Conservation (phyloP, 2,113 vertebrate species). For the Ia io region DNA sequence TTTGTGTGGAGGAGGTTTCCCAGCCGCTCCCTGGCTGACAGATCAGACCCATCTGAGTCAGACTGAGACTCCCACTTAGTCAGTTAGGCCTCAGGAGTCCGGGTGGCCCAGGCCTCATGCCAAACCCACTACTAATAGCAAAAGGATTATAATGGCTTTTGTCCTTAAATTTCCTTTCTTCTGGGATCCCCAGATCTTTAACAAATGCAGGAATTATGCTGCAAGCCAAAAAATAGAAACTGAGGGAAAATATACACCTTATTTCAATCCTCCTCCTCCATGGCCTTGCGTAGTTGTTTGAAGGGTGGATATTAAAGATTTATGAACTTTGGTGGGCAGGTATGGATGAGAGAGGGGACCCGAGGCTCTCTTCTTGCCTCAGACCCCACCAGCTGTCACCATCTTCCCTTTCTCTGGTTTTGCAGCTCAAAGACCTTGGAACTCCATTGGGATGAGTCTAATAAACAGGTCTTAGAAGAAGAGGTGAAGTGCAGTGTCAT, state of each 20-base stretch:
- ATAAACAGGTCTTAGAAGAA: not conserved
- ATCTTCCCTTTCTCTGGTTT: not conserved
- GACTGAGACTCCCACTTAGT: not conserved
- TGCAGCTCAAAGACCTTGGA: not conserved
- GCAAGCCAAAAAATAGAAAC: not conserved
- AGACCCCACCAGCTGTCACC: not conserved
- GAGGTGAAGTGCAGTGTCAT: not conserved
- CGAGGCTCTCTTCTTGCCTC: not conserved
- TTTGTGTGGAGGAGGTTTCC: not conserved
- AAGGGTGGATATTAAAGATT: not conserved
- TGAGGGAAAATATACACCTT: not conserved
- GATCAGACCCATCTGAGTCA: conserved; percentile 30
- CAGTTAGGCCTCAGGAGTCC: conserved; percentile 51
- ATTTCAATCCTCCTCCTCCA: not conserved
- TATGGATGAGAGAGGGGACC: not conserved
- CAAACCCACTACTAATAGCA: conserved; percentile 57
- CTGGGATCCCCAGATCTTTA: conserved; percentile 31
- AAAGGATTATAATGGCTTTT: conserved; percentile 26
- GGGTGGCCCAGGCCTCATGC: conserved; percentile 56
- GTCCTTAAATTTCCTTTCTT: conserved; percentile 55
- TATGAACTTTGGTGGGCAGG: not conserved
- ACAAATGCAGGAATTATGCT: conserved; percentile 42
- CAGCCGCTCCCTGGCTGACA: not conserved
- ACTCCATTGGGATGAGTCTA: not conserved
- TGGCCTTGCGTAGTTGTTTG: not conserved